Evolutionary conservation across 2,113 vertebrate genomes (phyloP).

Genomic region (Panurus biarmicus): DNA sequence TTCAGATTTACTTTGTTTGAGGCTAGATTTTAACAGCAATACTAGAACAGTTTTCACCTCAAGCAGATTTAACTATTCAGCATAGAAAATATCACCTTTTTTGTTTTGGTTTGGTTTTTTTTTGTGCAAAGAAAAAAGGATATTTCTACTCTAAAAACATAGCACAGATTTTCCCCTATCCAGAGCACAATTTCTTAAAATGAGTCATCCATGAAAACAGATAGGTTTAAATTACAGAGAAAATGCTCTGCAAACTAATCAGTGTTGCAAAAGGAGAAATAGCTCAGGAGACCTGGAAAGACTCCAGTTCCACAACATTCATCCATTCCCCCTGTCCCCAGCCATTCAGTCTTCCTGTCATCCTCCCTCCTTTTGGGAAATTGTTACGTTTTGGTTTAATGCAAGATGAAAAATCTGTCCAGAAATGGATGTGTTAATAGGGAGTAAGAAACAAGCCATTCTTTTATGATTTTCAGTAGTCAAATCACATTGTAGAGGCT

Average conservation of each 20-base stretch:
- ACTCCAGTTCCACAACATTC: not conserved
- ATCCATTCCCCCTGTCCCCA: not conserved
- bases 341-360: not conserved
- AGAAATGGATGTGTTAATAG: slow-evolving; percentile 1
- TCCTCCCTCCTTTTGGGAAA: not conserved
- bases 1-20: not conserved
- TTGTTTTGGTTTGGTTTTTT: not conserved
- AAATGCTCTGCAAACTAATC: not conserved
- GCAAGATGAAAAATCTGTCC: not conserved
- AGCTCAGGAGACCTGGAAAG: not conserved
- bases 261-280: slow-evolving; percentile 30
- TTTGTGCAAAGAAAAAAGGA: not conserved
- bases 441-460: not conserved
- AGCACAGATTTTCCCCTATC: not conserved
- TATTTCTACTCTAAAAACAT: not conserved
- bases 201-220: slow-evolving; percentile 6
- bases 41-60: not conserved
- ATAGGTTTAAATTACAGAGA: slow-evolving; percentile 23
- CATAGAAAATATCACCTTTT: not conserved
- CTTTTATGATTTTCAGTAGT: not conserved
- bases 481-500: not conserved
- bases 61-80: not conserved
- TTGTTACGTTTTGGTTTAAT: not conserved
- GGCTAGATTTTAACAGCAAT: not conserved
- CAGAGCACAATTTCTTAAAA: not conserved